Percentiles rank a stretch among this genome's conserved stretches.
phyloP scores from a whole-genome alignment of 2,113 vertebrate genomes.

The Progne subis region DNA sequence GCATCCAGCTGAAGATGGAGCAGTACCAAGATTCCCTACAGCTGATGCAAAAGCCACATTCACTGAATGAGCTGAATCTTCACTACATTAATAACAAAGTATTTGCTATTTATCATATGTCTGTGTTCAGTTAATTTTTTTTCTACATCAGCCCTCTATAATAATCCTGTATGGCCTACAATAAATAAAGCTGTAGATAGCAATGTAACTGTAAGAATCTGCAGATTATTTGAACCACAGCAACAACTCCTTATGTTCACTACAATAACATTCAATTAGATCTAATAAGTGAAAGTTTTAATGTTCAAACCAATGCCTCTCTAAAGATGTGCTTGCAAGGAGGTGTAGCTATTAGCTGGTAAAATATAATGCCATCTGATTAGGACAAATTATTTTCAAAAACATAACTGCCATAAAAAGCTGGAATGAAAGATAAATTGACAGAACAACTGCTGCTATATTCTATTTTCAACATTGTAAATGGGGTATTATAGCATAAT shows the following conservation, averaged over 20 bases:
- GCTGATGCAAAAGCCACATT: not conserved
- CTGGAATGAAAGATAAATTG: slow-evolving; percentile 66
- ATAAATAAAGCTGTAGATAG: not conserved
- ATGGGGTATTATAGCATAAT: slow-evolving; percentile 75
- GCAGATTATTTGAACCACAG: not conserved
- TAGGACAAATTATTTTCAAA: slow-evolving; percentile 63
- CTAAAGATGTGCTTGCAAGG: slow-evolving; percentile 30
- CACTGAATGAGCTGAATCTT: not conserved
- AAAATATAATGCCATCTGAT: slow-evolving; percentile 39
- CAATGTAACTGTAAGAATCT: not conserved
- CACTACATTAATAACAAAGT: not conserved
- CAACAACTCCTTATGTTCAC: not conserved
- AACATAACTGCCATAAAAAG: slow-evolving; percentile 55
- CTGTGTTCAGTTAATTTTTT: not conserved
- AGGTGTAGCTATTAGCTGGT: slow-evolving; percentile 16
- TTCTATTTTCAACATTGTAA: slow-evolving; percentile 78
- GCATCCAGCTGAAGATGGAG: not conserved
- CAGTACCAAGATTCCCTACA: not conserved
- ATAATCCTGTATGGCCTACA: not conserved
- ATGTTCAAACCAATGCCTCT: slow-evolving; percentile 8
- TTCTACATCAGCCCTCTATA: not conserved
- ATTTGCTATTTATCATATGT: not conserved
- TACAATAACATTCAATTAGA: slow-evolving; percentile 35
- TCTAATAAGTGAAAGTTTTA: slow-evolving; percentile 18
- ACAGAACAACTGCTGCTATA: slow-evolving; percentile 73